phyloP scores from a whole-genome alignment of 2,113 vertebrate species.

The Sisor rabdophorus region DNA sequence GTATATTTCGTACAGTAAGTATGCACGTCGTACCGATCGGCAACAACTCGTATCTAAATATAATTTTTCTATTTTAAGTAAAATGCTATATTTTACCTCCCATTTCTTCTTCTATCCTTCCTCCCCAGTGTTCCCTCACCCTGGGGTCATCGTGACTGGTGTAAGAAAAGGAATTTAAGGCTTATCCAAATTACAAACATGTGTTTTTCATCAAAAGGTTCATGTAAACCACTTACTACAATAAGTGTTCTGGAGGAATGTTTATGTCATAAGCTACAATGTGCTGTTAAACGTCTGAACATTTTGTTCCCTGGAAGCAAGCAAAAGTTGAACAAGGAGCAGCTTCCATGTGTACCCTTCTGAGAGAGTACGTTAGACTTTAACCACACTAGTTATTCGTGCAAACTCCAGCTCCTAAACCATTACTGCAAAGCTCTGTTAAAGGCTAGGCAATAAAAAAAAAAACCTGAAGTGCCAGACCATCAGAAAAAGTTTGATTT shows the following conservation, averaged over 20 bases:
- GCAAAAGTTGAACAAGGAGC: not conserved
- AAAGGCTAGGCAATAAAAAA: not conserved
- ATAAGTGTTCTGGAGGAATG: too few species aligned
- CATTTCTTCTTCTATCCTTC: too few species aligned
- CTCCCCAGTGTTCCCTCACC: not conserved
- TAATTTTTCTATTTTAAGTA: too few species aligned
- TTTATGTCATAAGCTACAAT: too few species aligned
- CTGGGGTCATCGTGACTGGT: not conserved
- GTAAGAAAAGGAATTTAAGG: not conserved
- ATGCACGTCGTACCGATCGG: too few species aligned
- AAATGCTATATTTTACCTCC: not conserved
- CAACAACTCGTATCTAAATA: too few species aligned
- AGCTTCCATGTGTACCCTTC: not conserved
- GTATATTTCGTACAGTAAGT: too few species aligned
- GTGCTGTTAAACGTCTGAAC: too few species aligned
- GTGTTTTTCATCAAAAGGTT: too few species aligned
- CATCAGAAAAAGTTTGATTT: not conserved
- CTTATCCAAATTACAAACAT: not conserved
- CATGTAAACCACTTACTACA: not conserved
- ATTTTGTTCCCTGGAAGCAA: not conserved
- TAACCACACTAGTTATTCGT: not conserved
- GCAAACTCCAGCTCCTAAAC: not conserved
- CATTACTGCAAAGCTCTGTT: not conserved
- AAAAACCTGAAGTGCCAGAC: not conserved
- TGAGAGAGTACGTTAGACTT: not conserved